These are phyloP conservation scores for Microhierax caerulescens DNA, from an alignment of 2,797 vertebrate genomes.

Conservation along the genomic window DNA sequence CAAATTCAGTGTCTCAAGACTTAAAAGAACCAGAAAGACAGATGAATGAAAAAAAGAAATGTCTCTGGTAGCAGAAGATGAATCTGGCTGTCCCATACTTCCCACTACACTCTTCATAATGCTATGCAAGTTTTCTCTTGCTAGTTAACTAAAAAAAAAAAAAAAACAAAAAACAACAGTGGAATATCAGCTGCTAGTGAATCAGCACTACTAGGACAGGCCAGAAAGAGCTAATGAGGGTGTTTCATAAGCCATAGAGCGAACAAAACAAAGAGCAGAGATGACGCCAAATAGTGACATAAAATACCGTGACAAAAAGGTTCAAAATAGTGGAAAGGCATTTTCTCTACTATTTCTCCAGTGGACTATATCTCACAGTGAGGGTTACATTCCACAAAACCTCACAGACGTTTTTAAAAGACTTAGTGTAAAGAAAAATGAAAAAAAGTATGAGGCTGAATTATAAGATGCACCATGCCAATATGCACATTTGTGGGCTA, in stretches of 20 bases:
- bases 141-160: not conserved
- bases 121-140: not conserved
- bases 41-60: not conserved
- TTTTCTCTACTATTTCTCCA: not conserved
- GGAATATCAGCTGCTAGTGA: not conserved
- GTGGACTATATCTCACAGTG: not conserved
- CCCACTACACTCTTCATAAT: not conserved
- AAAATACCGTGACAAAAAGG: not conserved
- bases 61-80: not conserved
- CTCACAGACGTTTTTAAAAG: not conserved
- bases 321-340: not conserved
- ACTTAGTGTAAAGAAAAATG: not conserved
- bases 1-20: not conserved
- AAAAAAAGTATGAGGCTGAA: not conserved
- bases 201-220: not conserved
- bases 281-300: not conserved
- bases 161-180: accelerated
- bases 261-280: not conserved
- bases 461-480: not conserved
- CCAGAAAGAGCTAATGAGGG: not conserved
- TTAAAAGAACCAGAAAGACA: not conserved
- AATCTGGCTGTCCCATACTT: not conserved
- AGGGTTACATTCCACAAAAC: not conserved
- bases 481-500: not conserved
- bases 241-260: not conserved